Percentiles rank a stretch among this genome's conserved stretches.
Evolutionary conservation across 2,888 invertebrate species (phyloP).

Genomic region (Cephalotes varians): DNA sequence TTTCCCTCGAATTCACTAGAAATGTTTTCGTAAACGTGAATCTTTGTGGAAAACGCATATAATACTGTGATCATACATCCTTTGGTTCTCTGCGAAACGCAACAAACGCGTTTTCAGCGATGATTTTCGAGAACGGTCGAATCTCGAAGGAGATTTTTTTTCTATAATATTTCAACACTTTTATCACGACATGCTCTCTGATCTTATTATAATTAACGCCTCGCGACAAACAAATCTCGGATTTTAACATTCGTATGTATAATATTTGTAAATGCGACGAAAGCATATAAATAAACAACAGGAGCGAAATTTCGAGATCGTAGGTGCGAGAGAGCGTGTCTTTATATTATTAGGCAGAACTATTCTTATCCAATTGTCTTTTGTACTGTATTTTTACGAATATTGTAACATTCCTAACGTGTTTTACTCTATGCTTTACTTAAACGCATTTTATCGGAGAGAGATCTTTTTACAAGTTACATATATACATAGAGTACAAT

Average conservation of each 20-base stretch:
- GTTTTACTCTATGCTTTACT: conserved; percentile 39
- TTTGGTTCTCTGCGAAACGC: not conserved
- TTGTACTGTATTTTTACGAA: conserved; percentile 44
- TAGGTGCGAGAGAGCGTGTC: conserved; percentile 13
- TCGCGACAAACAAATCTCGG: not conserved
- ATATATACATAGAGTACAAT: conserved; percentile 28
- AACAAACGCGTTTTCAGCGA: not conserved
- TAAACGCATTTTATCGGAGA: conserved; percentile 37
- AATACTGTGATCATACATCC: conserved; percentile 33
- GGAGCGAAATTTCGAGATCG: conserved; percentile 17
- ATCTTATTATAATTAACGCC: conserved; percentile 11
- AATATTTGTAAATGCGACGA: not conserved
- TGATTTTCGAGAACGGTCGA: not conserved
- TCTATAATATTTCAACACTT: conserved; percentile 2
- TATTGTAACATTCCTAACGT: conserved; percentile 39
- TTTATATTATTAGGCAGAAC: conserved; percentile 14
- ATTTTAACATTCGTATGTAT: conserved; percentile 1
- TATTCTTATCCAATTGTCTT: conserved; percentile 11
- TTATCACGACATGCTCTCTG: conserved; percentile 3
- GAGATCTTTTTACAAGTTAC: conserved; percentile 27
- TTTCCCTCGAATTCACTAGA: conserved; percentile 9
- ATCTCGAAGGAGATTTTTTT: conserved; percentile 1
- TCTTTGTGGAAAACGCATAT: not conserved
- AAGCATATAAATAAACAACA: not conserved
- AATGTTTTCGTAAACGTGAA: conserved; percentile 25